A percentile compares a stretch with the other conserved stretches of the same genome.
Evolutionary conservation across 2,888 invertebrate genomes (phyloP).

Genomic region (Hydropsyche betteni): DNA sequence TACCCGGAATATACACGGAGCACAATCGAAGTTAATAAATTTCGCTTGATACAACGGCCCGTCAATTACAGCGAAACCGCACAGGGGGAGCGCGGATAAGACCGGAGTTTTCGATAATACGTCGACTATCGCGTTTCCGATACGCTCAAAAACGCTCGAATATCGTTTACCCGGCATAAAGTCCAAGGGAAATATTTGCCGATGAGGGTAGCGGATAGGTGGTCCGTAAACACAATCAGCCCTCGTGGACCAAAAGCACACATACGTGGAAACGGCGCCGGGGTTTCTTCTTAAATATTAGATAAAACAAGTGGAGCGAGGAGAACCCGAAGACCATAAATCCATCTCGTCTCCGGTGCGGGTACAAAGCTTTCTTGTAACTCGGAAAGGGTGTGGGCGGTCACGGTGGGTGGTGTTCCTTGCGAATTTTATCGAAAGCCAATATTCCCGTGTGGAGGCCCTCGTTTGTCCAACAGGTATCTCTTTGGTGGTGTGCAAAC

Average conservation of each 20-base stretch:
- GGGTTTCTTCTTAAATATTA: constrained; percentile 42
- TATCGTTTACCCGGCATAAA: constrained; percentile 5
- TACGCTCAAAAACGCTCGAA: not conserved
- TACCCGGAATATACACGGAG: no score
- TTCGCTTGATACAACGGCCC: constrained; percentile 3
- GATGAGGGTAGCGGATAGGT: not conserved
- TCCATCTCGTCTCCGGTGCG: constrained; percentile 42
- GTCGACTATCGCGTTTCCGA: not conserved
- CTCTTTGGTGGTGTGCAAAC: not conserved
- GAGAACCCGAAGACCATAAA: constrained; percentile 41
- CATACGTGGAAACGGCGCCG: not conserved
- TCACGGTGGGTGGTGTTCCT: constrained; percentile 6
- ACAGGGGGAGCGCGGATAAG: not conserved
- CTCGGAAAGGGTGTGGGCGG: no score
- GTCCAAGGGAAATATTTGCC: constrained; percentile 12
- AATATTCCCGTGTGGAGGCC: constrained; percentile 41
- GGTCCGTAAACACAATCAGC: constrained; percentile 15
- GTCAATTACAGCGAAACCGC: constrained; percentile 9
- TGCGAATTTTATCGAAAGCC: constrained; percentile 46
- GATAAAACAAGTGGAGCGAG: constrained; percentile 44
- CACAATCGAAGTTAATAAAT: constrained; percentile 6
- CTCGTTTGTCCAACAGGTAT: constrained; percentile 49
- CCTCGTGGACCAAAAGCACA: no score
- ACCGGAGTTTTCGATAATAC: not conserved
- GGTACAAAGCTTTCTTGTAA: constrained; percentile 5